Conservation (phyloP, 1,140 invertebrate genomes). For the Drosophila sp. region DNA sequence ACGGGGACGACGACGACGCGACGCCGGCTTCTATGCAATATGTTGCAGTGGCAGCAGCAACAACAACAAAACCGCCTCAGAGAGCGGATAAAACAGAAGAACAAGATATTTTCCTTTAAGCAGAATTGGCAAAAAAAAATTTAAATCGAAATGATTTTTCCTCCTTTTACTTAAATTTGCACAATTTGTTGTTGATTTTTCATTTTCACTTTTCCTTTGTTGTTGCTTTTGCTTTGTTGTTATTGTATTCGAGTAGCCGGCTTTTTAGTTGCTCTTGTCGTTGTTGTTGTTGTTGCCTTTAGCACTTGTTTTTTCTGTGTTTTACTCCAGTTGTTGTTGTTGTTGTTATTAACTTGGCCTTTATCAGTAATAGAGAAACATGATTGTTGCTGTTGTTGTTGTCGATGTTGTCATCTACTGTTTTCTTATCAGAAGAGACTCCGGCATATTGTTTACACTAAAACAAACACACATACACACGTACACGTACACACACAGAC, state of each 20-base stretch:
- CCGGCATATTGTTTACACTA: constrained; percentile 36
- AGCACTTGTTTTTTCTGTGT: neutral
- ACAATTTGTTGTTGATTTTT: neutral
- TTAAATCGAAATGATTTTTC: constrained; percentile 14
- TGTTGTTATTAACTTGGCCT: constrained; percentile 15
- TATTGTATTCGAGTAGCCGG: neutral
- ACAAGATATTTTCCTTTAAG: constrained; percentile 5
- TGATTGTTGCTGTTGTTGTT: constrained; percentile 7
- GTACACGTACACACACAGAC: constrained; percentile 19
- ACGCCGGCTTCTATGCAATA: constrained; percentile 1
- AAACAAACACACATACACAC: constrained; percentile 34
- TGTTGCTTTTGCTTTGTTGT: neutral
- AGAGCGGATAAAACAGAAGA: constrained; percentile 4
- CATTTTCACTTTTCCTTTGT: neutral
- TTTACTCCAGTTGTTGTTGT: constrained; percentile 14
- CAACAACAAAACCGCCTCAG: constrained; percentile 8
- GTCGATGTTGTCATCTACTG: constrained; percentile 30
- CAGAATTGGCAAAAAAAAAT: constrained; percentile 2
- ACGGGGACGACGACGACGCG: constrained; percentile 32
- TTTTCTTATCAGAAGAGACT: constrained; percentile 53
- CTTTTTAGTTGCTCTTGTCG: constrained; percentile 4
- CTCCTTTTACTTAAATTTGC: neutral
- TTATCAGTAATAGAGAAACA: constrained; percentile 4
- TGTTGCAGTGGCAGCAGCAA: constrained; percentile 20
- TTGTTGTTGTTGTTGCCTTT: constrained; percentile 8